phyloP scores from a whole-genome alignment of 2,113 vertebrate species.

The Gadus chalcogrammus region DNA sequence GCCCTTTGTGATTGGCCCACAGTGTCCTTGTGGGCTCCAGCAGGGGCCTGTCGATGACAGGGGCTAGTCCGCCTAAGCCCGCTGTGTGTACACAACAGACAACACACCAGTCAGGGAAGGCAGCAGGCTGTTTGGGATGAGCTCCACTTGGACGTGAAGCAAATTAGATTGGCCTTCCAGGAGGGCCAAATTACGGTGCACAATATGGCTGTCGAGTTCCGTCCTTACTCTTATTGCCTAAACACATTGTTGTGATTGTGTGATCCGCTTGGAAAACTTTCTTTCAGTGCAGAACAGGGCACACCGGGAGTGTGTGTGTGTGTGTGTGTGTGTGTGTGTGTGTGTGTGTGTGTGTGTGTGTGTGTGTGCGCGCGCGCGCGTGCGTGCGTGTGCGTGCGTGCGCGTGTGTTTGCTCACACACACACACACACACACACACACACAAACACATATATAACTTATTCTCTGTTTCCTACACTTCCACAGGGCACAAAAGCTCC shows the following conservation, averaged over 20 bases:
- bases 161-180: neutral
- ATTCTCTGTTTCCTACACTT: no score
- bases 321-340: no score
- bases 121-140: conserved; percentile 25
- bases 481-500: no score
- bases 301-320: no score
- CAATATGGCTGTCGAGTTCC: neutral
- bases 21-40: conserved; percentile 54
- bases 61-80: conserved; percentile 64
- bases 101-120: conserved; percentile 51
- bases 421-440: no score
- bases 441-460: no score
- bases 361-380: no score
- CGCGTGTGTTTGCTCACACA: no score
- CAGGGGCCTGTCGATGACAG: conserved; percentile 61
- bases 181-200: neutral
- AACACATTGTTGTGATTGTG: neutral
- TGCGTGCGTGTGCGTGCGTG: no score
- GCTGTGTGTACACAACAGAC: conserved; percentile 63
- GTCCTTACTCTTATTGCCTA: neutral
- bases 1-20: conserved; percentile 65
- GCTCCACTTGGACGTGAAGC: conserved; percentile 40
- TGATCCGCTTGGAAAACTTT: no score
- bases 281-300: no score
- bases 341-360: no score